phyloP scores from a whole-genome alignment of 2,888 invertebrate genomes.

The Dryobota labecula region DNA sequence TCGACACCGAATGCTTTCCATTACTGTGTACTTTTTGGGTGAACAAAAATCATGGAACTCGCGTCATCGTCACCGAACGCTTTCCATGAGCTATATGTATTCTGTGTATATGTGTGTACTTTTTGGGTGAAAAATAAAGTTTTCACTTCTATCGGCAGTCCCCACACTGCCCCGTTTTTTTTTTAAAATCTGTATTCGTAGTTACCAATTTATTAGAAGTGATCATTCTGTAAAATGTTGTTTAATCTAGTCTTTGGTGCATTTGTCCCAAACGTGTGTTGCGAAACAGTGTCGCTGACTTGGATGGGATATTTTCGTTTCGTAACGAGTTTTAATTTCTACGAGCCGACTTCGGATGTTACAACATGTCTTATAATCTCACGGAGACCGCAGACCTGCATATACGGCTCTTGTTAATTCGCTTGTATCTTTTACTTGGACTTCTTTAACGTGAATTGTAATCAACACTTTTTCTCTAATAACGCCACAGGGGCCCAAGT shows the following conservation, averaged over 20 bases:
- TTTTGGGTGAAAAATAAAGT: too few species aligned
- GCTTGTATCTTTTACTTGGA: neutral
- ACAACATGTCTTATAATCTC: constrained; percentile 44
- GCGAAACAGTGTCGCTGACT: constrained; percentile 68
- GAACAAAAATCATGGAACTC: too few species aligned
- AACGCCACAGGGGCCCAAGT: too few species aligned
- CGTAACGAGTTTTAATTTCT: constrained; percentile 63
- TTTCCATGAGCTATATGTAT: too few species aligned
- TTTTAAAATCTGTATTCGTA: too few species aligned
- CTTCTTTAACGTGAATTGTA: neutral
- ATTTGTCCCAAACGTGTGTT: constrained; percentile 66
- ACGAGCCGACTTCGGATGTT: constrained; percentile 52
- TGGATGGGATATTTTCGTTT: constrained; percentile 61
- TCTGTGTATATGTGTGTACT: too few species aligned
- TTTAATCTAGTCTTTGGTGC: constrained; percentile 68
- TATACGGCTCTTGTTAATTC: neutral
- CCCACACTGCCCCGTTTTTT: too few species aligned
- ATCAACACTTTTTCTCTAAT: neutral
- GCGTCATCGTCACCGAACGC: too few species aligned
- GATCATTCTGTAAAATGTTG: constrained; percentile 50
- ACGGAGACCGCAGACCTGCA: neutral
- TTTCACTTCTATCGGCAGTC: too few species aligned
- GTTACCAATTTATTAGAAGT: neutral
- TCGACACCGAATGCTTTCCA: too few species aligned
- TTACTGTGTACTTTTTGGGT: too few species aligned